A percentile compares a stretch with the other conserved stretches of the same genome.
Conservation (phyloP, 2,797 vertebrate genomes). For the Mallotus villosus region DNA sequence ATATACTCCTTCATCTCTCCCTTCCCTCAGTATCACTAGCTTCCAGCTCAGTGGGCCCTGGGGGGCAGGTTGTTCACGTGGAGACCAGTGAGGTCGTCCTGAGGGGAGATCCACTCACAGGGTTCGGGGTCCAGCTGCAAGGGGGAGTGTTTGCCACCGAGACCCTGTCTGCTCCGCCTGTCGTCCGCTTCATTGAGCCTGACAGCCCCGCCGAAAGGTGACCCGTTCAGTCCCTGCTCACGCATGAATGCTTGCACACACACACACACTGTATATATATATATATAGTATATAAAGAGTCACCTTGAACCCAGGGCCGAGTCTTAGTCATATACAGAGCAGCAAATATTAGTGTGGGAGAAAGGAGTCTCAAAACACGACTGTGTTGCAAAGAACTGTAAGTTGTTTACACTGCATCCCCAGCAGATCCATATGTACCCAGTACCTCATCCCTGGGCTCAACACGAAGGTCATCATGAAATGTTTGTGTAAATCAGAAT, state of each 20-base stretch:
- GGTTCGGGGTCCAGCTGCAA: slow-evolving; percentile 97
- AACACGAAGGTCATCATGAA: not conserved
- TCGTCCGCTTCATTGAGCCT: slow-evolving; percentile 93
- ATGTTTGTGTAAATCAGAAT: not conserved
- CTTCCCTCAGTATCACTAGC: slow-evolving; percentile 85
- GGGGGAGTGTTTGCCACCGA: slow-evolving; percentile 98
- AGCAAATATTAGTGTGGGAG: not conserved
- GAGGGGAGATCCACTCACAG: slow-evolving; percentile 91
- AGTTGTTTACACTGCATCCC: not conserved
- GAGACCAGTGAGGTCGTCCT: slow-evolving; percentile 92
- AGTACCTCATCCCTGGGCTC: not conserved
- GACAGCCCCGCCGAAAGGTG: slow-evolving; percentile 98
- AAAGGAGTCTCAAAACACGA: not conserved
- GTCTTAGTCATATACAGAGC: slow-evolving; percentile 49
- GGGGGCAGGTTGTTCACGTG: slow-evolving; percentile 95
- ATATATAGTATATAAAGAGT: slow-evolving; percentile 26
- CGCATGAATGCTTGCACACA: not conserved
- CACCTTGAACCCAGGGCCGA: slow-evolving; percentile 53
- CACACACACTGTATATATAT: slow-evolving; percentile 5
- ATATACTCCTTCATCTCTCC: slow-evolving; percentile 35
- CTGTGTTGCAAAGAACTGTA: not conserved
- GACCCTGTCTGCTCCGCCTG: slow-evolving; percentile 90
- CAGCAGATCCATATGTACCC: not conserved
- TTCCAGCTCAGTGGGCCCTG: slow-evolving; percentile 93
- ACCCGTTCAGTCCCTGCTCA: slow-evolving; percentile 37